Conservation (phyloP, 2,888 invertebrate species). For the Conomelus anceps region DNA sequence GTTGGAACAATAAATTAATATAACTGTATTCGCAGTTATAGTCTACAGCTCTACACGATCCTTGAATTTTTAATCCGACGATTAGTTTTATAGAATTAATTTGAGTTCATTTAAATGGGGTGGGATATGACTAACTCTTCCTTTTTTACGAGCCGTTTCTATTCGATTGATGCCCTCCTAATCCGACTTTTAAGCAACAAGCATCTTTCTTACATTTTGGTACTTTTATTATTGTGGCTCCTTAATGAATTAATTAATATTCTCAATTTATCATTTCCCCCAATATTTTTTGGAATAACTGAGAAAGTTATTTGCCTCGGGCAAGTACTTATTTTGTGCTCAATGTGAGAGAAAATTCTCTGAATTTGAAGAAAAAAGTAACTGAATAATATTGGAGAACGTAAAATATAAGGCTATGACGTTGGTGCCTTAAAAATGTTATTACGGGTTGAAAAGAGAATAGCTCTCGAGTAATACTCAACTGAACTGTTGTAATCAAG, state of each 20-base stretch:
- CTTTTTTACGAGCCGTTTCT: too few species aligned
- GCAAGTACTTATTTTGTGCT: not conserved
- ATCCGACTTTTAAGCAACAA: too few species aligned
- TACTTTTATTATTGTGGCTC: too few species aligned
- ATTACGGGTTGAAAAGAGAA: not conserved
- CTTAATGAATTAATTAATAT: not conserved
- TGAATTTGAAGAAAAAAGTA: not conserved
- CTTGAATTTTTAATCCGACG: too few species aligned
- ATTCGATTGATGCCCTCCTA: too few species aligned
- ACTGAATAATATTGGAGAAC: not conserved
- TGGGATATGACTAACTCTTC: too few species aligned
- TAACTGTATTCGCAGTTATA: too few species aligned
- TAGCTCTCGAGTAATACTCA: not conserved
- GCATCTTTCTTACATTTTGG: too few species aligned
- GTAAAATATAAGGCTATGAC: not conserved
- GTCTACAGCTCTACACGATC: too few species aligned
- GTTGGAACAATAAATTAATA: too few species aligned
- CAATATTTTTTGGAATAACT: not conserved
- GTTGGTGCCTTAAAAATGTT: not conserved
- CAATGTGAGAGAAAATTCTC: not conserved
- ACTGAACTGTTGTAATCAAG: not conserved
- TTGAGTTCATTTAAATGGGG: too few species aligned
- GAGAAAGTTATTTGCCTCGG: not conserved
- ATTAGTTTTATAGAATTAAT: too few species aligned
- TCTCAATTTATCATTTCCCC: not conserved